phyloP scores from a whole-genome alignment of 2,888 invertebrate genomes.

The Calameuta filiformis region DNA sequence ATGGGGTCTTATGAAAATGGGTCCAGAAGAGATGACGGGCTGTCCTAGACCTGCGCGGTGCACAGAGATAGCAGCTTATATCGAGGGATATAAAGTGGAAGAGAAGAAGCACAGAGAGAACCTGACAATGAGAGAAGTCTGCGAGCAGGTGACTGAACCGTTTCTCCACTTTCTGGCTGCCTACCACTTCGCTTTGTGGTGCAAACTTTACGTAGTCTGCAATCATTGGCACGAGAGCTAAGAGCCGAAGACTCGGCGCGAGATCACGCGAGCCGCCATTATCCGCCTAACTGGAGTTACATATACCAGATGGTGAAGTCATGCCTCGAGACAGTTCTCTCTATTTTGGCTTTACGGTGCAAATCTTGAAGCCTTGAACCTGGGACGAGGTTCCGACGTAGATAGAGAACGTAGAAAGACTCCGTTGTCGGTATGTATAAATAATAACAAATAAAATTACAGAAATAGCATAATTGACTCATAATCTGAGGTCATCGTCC shows the following conservation, averaged over 20 bases:
- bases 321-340: conserved; percentile 8
- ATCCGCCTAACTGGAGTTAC: conserved; percentile 38
- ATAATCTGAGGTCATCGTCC: background rate
- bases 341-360: conserved; percentile 17
- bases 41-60: background rate
- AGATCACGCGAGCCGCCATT: conserved; percentile 42
- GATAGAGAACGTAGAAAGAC: background rate
- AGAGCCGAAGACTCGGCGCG: conserved; percentile 17
- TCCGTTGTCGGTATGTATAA: background rate
- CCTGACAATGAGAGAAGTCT: background rate
- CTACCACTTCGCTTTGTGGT: conserved; percentile 3
- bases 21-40: background rate
- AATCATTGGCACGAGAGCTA: conserved; percentile 44
- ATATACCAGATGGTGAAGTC: conserved; percentile 40
- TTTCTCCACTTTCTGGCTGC: conserved; percentile 12
- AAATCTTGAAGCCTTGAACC: conserved; percentile 9
- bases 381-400: background rate
- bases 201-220: conserved; percentile 18
- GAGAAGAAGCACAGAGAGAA: background rate
- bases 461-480: background rate
- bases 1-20: background rate
- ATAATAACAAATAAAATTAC: background rate
- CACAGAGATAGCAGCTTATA: background rate
- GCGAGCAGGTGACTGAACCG: conserved; percentile 26
- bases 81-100: background rate